Conservation (phyloP, 1,140 invertebrate genomes). For the Popillia japonica region DNA sequence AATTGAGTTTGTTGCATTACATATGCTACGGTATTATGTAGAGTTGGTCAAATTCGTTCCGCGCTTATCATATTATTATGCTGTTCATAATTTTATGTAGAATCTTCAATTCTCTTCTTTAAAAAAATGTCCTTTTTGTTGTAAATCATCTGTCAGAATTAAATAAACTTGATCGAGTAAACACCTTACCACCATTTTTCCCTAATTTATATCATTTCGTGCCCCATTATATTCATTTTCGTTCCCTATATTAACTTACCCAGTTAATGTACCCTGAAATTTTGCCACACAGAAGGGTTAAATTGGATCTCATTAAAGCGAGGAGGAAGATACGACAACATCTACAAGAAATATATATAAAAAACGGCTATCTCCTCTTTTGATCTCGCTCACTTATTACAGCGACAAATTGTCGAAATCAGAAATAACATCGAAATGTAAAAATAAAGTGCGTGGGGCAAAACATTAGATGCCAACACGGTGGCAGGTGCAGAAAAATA, state of each 20-base stretch:
- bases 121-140: too few relatives aligned
- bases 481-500: constrained; percentile 24
- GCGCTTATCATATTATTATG: neutral
- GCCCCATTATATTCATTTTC: neutral
- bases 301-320: neutral
- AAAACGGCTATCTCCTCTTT: neutral
- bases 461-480: constrained; percentile 32
- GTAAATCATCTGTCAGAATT: too few relatives aligned
- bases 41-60: neutral
- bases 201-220: neutral
- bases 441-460: constrained; percentile 1
- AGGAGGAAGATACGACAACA: too few relatives aligned
- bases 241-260: neutral
- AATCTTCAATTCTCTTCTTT: too few relatives aligned
- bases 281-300: neutral
- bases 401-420: constrained; percentile 29
- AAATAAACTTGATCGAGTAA: too few relatives aligned
- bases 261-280: constrained; percentile 2
- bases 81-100: too few relatives aligned
- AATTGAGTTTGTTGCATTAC: constrained; percentile 15
- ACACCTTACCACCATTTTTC: neutral
- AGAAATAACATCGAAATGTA: neutral
- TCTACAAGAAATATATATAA: neutral
- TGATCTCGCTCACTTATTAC: neutral
- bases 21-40: neutral